Evolutionary conservation across 2,888 invertebrate genomes (phyloP), one percentile per base, ranked within the genome.

Genomic region (Rugalucina vietnamica): DNA sequence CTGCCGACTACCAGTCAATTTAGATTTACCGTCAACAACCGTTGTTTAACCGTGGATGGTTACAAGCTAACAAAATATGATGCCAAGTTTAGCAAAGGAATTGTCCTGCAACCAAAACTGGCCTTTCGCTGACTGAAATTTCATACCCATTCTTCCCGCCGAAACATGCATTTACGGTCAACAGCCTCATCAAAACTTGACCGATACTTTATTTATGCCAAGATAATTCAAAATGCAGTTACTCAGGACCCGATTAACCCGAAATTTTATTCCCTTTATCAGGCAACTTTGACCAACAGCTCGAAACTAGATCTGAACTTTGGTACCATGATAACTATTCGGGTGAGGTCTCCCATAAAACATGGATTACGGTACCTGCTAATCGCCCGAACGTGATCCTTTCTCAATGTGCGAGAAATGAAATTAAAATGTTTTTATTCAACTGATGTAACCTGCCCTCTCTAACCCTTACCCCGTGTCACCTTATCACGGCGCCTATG

Each of bases 281-380:
- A 34, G 65, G 34, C 5, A 65, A 65, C 54, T 74, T 74, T 74
- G 69, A 79, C 74, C 79, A 79, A 21, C 74, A 74, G 79, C 36
- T 79, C 69, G 69, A 69, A 50, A 34, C 79, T 50, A 74, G 37
- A 32, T 65, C 29, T 24, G 3, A 54, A 54, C 54, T 18, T 54
- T 4, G 14, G 34, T 34, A 34, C 18, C 65, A 14, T 24, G 32
- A 34, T 65, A 29, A 24, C 34, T 18, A 65, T 65, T 65, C 21
- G 34, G 32, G 65, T 65, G 65, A 65, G 34, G 29, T 65, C 29
- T 32, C 29, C 34, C 65, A 65, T 65, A 65, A 65, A 65, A 65
- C 29, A 65, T 65, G 65, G 65, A 65, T 65, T 65, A 65, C 65
- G 65, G 65, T 65, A 65, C 65, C 34, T 21, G 65, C 65, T 65